Evolutionary conservation across 2,797 vertebrate genomes (phyloP).

Genomic region (Odontamblyopus lacepedii): DNA sequence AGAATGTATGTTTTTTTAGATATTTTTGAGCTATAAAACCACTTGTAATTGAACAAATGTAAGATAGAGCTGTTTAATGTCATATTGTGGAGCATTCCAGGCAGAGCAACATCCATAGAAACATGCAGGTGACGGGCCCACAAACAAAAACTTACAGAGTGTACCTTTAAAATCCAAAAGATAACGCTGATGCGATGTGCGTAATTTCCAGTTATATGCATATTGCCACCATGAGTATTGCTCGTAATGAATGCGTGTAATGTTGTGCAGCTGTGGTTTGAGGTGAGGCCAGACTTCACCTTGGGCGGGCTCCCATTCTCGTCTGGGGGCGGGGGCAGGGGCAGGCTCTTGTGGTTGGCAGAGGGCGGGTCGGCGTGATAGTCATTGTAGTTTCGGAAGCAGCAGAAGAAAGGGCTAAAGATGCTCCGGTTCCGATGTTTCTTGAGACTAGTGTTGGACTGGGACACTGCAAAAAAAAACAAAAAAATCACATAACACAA

Average conservation of each 20-base stretch:
- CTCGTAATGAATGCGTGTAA: background rate
- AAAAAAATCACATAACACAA: conserved; percentile 9
- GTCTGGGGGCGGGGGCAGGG: conserved; percentile 87
- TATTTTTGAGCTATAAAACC: too few relatives aligned
- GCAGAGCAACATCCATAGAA: too few relatives aligned
- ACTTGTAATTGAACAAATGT: too few relatives aligned
- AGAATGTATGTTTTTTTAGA: too few relatives aligned
- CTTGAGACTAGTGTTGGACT: conserved; percentile 94
- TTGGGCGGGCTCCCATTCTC: conserved; percentile 93
- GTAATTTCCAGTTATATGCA: background rate
- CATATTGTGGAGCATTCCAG: too few relatives aligned
- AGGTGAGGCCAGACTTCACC: conserved; percentile 73
- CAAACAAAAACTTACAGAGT: too few relatives aligned
- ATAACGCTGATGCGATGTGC: background rate
- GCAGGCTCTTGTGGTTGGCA: conserved; percentile 83
- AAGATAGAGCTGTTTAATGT: too few relatives aligned
- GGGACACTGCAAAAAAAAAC: conserved; percentile 81
- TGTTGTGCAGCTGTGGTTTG: conserved; percentile 16
- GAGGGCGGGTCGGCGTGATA: conserved; percentile 89
- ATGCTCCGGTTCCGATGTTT: conserved; percentile 94
- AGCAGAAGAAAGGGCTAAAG: conserved; percentile 98
- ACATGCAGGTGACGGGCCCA: too few relatives aligned
- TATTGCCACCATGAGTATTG: background rate
- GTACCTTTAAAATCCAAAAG: background rate
- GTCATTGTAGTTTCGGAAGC: conserved; percentile 96